Evolutionary conservation across 2,888 invertebrate species (phyloP).

Genomic region (Ceraclea dissimilis): DNA sequence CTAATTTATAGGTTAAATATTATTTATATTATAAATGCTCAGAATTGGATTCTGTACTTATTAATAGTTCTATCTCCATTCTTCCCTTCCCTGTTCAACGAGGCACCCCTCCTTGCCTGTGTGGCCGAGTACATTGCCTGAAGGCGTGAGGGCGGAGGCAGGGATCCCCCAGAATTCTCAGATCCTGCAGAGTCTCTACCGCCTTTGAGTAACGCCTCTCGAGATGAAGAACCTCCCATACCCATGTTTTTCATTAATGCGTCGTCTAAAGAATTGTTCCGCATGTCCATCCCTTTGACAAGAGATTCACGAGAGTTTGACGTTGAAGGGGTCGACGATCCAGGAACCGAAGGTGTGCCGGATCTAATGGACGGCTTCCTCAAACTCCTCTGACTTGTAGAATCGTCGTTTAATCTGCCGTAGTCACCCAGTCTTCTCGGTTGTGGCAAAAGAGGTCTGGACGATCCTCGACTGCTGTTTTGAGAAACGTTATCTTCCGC

Average conservation of each 20-base stretch:
- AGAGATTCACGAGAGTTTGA: conserved; percentile 47
- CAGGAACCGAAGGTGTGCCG: conserved; percentile 39
- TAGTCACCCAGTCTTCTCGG: conserved; percentile 49
- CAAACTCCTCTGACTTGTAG: conserved; percentile 31
- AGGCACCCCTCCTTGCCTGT: conserved; percentile 49
- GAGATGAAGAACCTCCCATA: conserved; percentile 24
- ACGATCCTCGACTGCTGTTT: conserved; percentile 35
- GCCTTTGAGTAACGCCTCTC: conserved; percentile 23
- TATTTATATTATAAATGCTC: conserved; percentile 27
- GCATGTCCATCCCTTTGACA: conserved; percentile 26
- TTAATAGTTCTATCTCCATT: conserved; percentile 47
- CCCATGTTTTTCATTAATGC: conserved; percentile 25
- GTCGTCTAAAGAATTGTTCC: conserved; percentile 32
- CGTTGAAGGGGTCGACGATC: conserved; percentile 45
- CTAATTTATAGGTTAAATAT: too few species aligned
- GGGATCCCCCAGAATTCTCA: conserved; percentile 47
- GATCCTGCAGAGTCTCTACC: conserved; percentile 39
- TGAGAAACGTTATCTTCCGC: conserved; percentile 35
- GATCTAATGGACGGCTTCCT: conserved; percentile 33
- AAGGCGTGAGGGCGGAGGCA: conserved; percentile 58
- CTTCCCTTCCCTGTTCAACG: conserved; percentile 48
- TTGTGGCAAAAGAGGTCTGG: conserved; percentile 45
- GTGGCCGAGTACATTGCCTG: conserved; percentile 48
- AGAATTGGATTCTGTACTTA: conserved; percentile 71
- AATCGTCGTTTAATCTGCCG: conserved; percentile 49